These are phyloP conservation scores for Morbakka virulenta DNA, from an alignment of 30 jellyfish, hydroid and myxozoan genomes.

Conservation along the genomic window DNA sequence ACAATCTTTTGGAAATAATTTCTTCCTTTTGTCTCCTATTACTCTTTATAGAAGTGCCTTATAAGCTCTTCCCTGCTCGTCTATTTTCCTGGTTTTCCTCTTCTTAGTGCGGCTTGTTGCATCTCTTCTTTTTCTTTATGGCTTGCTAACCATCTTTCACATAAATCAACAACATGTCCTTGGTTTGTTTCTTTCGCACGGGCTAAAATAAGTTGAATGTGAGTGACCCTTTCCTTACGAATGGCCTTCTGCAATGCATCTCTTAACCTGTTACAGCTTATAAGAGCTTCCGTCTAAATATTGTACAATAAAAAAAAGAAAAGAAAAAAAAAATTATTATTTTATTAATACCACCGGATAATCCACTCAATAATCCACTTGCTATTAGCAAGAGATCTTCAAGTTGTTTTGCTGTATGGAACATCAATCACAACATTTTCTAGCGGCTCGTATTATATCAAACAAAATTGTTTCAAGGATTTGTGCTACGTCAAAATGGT, in stretches of 20 bases:
- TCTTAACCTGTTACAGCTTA: constrained; percentile 68
- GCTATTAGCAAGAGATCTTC: no score
- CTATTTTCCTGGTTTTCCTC: constrained; percentile 3
- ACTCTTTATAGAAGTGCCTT: no score
- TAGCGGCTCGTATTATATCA: no score
- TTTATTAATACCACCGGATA: no score
- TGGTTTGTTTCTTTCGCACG: constrained; percentile 73
- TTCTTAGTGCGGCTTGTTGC: neutral
- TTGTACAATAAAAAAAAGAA: neutral
- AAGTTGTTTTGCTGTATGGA: no score
- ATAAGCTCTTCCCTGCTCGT: no score
- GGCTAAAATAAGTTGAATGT: constrained; percentile 63
- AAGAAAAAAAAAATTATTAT: neutral
- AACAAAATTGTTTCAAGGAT: no score
- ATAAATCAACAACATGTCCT: constrained; percentile 72
- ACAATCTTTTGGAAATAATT: no score
- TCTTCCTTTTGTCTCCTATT: no score
- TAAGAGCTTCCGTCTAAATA: constrained; percentile 68
- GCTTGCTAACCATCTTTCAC: constrained; percentile 78
- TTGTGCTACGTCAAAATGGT: no score
- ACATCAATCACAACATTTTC: neutral
- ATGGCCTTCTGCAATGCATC: constrained; percentile 95
- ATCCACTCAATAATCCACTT: no score
- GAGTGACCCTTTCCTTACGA: constrained; percentile 61
- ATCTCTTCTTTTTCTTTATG: constrained; percentile 60